Conservation (phyloP, 2,797 vertebrate species). For the Sparidentex hasta region DNA sequence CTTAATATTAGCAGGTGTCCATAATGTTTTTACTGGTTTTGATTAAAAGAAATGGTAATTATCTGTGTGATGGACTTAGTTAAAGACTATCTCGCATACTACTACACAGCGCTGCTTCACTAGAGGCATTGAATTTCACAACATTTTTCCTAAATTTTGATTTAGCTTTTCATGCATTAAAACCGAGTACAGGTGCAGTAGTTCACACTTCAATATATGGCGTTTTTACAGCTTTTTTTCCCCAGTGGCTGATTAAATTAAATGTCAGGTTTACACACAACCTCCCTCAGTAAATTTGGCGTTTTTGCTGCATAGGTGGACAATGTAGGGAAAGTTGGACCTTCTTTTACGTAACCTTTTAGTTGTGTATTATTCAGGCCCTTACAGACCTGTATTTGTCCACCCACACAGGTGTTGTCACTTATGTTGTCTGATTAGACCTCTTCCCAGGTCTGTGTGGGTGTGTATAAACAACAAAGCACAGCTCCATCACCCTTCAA, state of each 20-base stretch:
- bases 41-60: background rate
- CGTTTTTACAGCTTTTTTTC: background rate
- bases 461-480: background rate
- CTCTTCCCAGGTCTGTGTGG: background rate
- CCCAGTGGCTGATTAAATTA: background rate
- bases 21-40: background rate
- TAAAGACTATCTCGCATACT: background rate
- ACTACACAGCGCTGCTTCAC: background rate
- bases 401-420: constrained; percentile 6
- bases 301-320: background rate
- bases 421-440: background rate
- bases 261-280: background rate
- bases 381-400: background rate
- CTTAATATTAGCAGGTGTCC: background rate
- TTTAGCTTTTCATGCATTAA: background rate
- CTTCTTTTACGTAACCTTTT: background rate
- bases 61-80: background rate
- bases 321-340: background rate
- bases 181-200: background rate
- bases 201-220: background rate
- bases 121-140: background rate
- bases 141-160: background rate
- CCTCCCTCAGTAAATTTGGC: background rate
- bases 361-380: background rate
- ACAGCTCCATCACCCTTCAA: background rate